Base-by-base conservation (phyloP, 2,797 vertebrate genomes). In the Sebastes alutus region DNA sequence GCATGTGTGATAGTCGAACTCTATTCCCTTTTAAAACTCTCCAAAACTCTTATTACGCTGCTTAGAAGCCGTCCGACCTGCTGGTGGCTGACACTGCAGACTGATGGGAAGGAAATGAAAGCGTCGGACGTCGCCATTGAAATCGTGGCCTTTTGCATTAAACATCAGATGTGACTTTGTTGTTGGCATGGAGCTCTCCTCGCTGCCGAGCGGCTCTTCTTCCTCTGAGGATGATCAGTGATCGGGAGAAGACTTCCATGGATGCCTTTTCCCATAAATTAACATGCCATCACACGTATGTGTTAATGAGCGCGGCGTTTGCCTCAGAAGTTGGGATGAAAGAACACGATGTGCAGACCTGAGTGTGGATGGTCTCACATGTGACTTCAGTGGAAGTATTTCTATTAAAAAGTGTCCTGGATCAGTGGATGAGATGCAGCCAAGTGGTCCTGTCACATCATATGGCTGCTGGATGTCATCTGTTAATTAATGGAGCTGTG, bases 291-390 rank as follows among this genome's bases (percentile, higher is more conserved):
- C 49, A 54, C 63, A 42, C 0, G 5, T 58, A 23, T 30, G 33
- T 84, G 63, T 83, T 68, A 49, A 82, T 68, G 78, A 86, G 74
- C 6, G 2, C 11, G 2, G 52, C 2, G 32, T 67, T 70, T 1
- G 59, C 71, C 71, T 82, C 62, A 80, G 80, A 83, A 65, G 76
- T 75, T 1, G 5, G 59, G 25, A 79, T 80, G 73, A 88, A 85
- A 80, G 79, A 52, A 4, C 12, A 1, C 2, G 6, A 56, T 4
- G 55, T 35, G 60, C 69, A 67, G 69, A 61, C 62, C 70, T 42
- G 64, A 71, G 38, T 0, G 4, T 1, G 1, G 23, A 25, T 4
- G 30, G 20, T 33, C n/a, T 18, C 35, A 68, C 56, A 13, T n/a
- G 71, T 67, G 46, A 46, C 55, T 52, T 80, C 32, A 38, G 33